Evolutionary conservation across 2,888 invertebrate species (phyloP), one percentile per base, ranked within the genome.

Genomic region (Drosophila tripunctata): DNA sequence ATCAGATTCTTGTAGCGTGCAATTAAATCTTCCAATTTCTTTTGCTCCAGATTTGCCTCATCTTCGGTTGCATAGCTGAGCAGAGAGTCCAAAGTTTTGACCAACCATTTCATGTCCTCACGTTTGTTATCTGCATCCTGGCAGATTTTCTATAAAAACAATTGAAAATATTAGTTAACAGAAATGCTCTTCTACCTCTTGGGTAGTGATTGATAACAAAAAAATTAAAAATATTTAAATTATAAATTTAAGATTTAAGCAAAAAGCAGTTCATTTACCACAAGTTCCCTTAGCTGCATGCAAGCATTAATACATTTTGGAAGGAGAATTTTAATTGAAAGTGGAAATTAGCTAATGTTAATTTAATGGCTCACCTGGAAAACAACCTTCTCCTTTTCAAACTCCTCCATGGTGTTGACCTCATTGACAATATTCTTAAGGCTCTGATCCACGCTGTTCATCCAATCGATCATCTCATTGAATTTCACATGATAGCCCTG

Each of bases 41-140:
- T 93, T 90, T 98, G 97, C 90, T 98, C 98, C 21, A 93, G 92
- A 68, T 94, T 93, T 0, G 96, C 95, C 91, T 97, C 96, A 41
- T 93, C 93, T 84, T 97, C 96, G 8, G 96, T 94, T 76, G 96
- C 95, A 88, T 96, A 96, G 60, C 96, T 94, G 15, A 96, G 94
- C 63, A 99, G 93, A 82, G 95, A 95, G 87, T 98, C 97, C 50
- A 98, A 92, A 10, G 96, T 96, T 91, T 97, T 97, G 1, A 98
- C 97, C 55, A 99, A 93, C 97, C 97, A 97, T 89, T 98, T 98
- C 95, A 98, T 97, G 86, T 97, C 97, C 90, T 98, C 97, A 21
- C 97, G 94, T 90, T 96, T 96, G 62, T 93, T 93, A 90, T 98
- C 97, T 30, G 98, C 97, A 92, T 97, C 97, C 66, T 95, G 95